Evolutionary conservation across 1,140 invertebrate species (phyloP).

Genomic region (Penaeus indicus): DNA sequence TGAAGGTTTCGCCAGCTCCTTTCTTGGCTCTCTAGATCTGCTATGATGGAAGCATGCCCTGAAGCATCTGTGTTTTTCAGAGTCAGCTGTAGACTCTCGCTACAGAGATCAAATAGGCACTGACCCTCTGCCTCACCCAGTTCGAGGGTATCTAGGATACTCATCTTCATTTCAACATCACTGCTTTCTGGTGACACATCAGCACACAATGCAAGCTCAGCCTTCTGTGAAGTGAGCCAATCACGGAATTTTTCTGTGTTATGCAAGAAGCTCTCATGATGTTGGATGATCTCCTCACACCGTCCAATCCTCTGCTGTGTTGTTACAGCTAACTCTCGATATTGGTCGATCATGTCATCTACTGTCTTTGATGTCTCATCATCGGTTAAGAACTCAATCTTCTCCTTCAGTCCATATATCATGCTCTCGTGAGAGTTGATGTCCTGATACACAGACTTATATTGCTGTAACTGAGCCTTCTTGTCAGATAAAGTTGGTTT

Average conservation of each 20-base stretch:
- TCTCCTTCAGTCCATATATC: slow-evolving; percentile 65
- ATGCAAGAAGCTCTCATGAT: slow-evolving; percentile 87
- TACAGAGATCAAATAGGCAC: slow-evolving; percentile 79
- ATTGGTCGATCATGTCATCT: slow-evolving; percentile 63
- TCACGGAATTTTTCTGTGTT: slow-evolving; percentile 82
- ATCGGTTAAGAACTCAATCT: slow-evolving; percentile 65
- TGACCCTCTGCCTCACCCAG: slow-evolving; percentile 82
- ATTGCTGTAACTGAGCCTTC: slow-evolving; percentile 81
- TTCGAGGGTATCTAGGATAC: slow-evolving; percentile 82
- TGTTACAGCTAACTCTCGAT: slow-evolving; percentile 76
- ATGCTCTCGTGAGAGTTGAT: slow-evolving; percentile 66
- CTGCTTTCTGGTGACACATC: slow-evolving; percentile 81
- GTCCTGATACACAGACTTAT: slow-evolving; percentile 65
- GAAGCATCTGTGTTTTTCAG: slow-evolving; percentile 82
- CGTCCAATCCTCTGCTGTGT: slow-evolving; percentile 78
- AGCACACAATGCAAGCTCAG: slow-evolving; percentile 82
- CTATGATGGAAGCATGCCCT: slow-evolving; percentile 82
- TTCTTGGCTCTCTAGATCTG: slow-evolving; percentile 79
- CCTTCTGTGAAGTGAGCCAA: slow-evolving; percentile 82
- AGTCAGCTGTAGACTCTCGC: slow-evolving; percentile 80
- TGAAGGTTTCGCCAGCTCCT: slow-evolving; percentile 79
- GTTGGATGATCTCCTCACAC: slow-evolving; percentile 80
- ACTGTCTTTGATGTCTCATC: slow-evolving; percentile 62
- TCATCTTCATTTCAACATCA: slow-evolving; percentile 80
- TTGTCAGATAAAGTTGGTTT: slow-evolving; percentile 86